Evolutionary conservation across 2,113 vertebrate species (phyloP).

Genomic region (Mobula birostris): DNA sequence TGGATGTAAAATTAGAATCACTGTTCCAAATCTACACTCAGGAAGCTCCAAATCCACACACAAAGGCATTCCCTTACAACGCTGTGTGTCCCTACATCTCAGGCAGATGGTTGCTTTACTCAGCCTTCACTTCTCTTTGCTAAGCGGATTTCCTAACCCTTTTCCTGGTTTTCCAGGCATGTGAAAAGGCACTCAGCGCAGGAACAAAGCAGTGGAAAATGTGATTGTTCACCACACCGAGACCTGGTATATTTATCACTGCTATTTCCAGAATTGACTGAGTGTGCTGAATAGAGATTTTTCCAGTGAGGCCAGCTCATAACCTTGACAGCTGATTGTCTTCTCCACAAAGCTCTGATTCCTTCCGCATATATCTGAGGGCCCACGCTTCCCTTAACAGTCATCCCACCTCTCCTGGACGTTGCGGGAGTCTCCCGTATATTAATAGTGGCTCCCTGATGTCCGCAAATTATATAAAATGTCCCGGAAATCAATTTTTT

Average conservation of each 20-base stretch:
- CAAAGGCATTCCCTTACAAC: too few relatives aligned
- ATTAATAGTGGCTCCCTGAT: too few relatives aligned
- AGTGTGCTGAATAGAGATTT: neutral
- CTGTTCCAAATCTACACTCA: too few relatives aligned
- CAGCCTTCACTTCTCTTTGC: neutral
- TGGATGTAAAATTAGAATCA: too few relatives aligned
- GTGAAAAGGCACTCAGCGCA: neutral
- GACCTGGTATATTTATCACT: neutral
- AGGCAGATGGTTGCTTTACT: neutral
- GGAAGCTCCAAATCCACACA: too few relatives aligned
- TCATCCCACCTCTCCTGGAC: too few relatives aligned
- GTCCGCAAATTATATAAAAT: too few relatives aligned
- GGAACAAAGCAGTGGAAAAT: neutral
- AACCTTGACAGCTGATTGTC: neutral
- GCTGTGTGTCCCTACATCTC: neutral
- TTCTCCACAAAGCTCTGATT: neutral
- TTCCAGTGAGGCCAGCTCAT: neutral
- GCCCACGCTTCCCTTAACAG: too few relatives aligned
- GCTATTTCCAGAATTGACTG: neutral
- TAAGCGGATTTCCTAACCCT: neutral
- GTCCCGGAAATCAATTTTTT: too few relatives aligned
- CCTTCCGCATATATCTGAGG: neutral
- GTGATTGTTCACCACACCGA: neutral
- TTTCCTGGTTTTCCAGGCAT: neutral
- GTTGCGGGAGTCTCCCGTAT: too few relatives aligned